These are phyloP conservation scores for Pipistrellus nathusii DNA, from an alignment of 2,797 vertebrate genomes.

Conservation along the genomic window DNA sequence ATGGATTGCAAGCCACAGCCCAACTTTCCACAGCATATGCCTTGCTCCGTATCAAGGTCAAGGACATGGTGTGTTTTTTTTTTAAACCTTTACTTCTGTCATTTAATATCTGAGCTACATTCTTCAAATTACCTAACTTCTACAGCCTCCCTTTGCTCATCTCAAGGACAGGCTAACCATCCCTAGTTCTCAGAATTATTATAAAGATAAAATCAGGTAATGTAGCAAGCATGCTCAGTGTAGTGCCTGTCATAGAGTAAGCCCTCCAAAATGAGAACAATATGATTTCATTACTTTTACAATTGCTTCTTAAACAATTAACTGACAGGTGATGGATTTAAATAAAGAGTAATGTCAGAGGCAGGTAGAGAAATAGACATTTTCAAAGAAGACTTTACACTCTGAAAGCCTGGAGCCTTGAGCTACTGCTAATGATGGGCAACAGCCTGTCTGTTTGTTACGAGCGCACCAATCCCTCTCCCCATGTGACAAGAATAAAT, in stretches of 20 bases:
- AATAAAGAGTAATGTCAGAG: background rate
- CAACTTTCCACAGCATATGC: background rate
- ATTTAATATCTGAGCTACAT: background rate
- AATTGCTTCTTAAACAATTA: background rate
- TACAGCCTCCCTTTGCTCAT: background rate
- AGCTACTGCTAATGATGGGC: background rate
- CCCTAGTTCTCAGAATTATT: background rate
- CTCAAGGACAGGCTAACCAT: background rate
- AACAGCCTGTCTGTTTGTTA: background rate
- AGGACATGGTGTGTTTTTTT: background rate
- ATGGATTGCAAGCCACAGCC: background rate
- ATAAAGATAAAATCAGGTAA: slow-evolving; percentile 5
- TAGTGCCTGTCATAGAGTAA: background rate
- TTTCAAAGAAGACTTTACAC: background rate
- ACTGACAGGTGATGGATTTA: background rate
- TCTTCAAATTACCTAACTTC: background rate
- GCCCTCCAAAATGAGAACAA: background rate
- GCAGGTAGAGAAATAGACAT: background rate
- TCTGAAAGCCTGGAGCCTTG: background rate
- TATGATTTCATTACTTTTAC: background rate
- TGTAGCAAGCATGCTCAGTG: background rate
- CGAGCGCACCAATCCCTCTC: background rate
- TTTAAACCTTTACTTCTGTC: background rate
- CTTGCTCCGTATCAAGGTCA: background rate
- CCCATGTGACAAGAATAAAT: background rate